These are phyloP conservation scores for Paramormyrops hopkinsi DNA, from an alignment of 2,797 vertebrate genomes.

Conservation along the genomic window DNA sequence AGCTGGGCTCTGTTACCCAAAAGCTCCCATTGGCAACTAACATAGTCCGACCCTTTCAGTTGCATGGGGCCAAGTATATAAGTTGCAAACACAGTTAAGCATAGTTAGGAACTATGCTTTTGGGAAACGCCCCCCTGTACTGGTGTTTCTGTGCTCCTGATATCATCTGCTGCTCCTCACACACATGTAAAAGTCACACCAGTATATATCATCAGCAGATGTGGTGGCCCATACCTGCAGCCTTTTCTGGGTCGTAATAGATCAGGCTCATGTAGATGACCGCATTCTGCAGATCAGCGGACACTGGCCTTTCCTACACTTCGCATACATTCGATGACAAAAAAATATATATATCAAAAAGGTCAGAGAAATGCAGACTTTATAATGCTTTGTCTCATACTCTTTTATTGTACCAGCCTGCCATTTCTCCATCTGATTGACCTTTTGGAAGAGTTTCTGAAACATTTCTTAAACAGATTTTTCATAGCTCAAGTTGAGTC, in stretches of 20 bases:
- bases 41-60: background rate
- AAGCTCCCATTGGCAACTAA: background rate
- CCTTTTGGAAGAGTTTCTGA: slow-evolving; percentile 60
- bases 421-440: slow-evolving; percentile 52
- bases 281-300: slow-evolving; percentile 27
- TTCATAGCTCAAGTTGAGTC: slow-evolving; percentile 49
- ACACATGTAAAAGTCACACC: background rate
- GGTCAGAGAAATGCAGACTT: slow-evolving; percentile 55
- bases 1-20: background rate
- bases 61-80: background rate
- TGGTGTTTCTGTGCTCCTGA: background rate
- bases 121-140: background rate
- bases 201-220: background rate
- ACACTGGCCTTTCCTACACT: slow-evolving; percentile 17
- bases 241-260: slow-evolving; percentile 2
- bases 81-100: background rate
- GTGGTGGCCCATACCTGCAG: background rate
- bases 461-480: slow-evolving; percentile 51
- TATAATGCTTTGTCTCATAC: slow-evolving; percentile 58
- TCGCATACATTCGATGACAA: slow-evolving; percentile 31
- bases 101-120: background rate
- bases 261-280: background rate
- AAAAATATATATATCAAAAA: slow-evolving; percentile 51
- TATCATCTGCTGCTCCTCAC: background rate
- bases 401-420: slow-evolving; percentile 62